Percentiles rank a stretch among this genome's conserved stretches.
These are phyloP conservation scores for Takifugu flavidus DNA, from an alignment of 2,113 vertebrate species.

Conservation along the genomic window DNA sequence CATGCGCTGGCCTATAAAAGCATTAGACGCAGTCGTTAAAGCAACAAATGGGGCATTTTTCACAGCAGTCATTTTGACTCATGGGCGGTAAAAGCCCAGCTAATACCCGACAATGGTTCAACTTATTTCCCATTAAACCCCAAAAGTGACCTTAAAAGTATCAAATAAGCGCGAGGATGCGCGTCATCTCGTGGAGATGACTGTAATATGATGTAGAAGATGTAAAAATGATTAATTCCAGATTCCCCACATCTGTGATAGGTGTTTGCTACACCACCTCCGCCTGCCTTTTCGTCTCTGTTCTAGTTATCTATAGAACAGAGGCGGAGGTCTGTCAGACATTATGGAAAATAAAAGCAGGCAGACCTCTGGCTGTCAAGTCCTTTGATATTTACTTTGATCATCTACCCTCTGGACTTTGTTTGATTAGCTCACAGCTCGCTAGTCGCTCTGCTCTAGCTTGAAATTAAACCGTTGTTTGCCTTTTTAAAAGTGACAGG, in stretches of 20 bases:
- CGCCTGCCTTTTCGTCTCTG: not conserved
- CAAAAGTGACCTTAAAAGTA: too few relatives aligned
- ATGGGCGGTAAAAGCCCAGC: too few relatives aligned
- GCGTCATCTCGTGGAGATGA: too few relatives aligned
- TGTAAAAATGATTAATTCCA: too few relatives aligned
- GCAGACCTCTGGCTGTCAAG: conserved; percentile 40
- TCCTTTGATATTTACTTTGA: conserved; percentile 67
- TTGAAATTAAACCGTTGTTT: conserved; percentile 46
- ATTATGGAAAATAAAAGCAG: conserved; percentile 53
- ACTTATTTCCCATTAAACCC: too few relatives aligned
- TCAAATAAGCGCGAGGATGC: too few relatives aligned
- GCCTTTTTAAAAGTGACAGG: conserved; percentile 20
- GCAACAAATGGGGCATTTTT: conserved; percentile 9
- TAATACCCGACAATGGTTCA: too few relatives aligned
- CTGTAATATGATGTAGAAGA: too few relatives aligned
- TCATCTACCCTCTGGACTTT: conserved; percentile 38
- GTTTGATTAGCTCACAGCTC: conserved; percentile 39
- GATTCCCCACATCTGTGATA: too few relatives aligned
- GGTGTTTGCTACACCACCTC: too few relatives aligned
- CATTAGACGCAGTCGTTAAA: not conserved
- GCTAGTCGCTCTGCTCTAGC: not conserved
- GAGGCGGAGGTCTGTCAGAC: conserved; percentile 32
- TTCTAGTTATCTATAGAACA: conserved; percentile 52
- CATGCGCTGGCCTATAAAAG: not conserved
- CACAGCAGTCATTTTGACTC: too few relatives aligned